Evolutionary conservation across 1,140 invertebrate genomes (phyloP), one percentile per base, ranked within the genome.

Genomic region (Musca domestica): DNA sequence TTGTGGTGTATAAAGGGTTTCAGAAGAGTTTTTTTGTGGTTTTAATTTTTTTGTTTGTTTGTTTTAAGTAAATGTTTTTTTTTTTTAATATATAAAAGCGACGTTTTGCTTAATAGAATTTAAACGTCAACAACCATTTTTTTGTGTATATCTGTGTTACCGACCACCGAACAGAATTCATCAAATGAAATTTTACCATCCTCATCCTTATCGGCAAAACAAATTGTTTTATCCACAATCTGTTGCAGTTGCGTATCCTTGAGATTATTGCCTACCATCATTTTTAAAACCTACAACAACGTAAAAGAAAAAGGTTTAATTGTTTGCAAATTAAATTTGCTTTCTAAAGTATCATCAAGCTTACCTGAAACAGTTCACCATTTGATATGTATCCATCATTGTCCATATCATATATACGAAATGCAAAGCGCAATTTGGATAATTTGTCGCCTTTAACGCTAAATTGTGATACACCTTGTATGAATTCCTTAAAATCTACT

Each of bases 341-440:
- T 46, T 27, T 58, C 17, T 12, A n/a, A 2, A 14, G 4, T 48
- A 19, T n/a, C n/a, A n/a, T 15, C 2, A 58, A 20, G 10, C 72
- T 80, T 80, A 92, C 91, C 87, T 95, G 93, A 83, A 98, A 99
- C 25, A 99, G 86, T 86, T 99, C 97, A 48, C 96, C 96, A 85
- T 98, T 99, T 66, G 96, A 98, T 77, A 99, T 99, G 81, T 92
- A 98, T 14, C 97, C 97, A 85, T 99, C 97, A 83, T 98, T 98
- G 85, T 99, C 96, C 95, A 99, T 98, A 83, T 99, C 97, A 82
- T 99, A 99, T 82, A 99, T 98, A 84, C 96, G 91, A 84, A 99
- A 99, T 9, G 96, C 97, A 86, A 99, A 99, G 81, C 94, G 88
- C 76, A 99, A 86, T 86, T 99, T 99, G 70, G 95, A 97, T 82